These are phyloP conservation scores for Diachrysia chrysitis DNA, from an alignment of 2,888 invertebrate species.

Conservation along the genomic window DNA sequence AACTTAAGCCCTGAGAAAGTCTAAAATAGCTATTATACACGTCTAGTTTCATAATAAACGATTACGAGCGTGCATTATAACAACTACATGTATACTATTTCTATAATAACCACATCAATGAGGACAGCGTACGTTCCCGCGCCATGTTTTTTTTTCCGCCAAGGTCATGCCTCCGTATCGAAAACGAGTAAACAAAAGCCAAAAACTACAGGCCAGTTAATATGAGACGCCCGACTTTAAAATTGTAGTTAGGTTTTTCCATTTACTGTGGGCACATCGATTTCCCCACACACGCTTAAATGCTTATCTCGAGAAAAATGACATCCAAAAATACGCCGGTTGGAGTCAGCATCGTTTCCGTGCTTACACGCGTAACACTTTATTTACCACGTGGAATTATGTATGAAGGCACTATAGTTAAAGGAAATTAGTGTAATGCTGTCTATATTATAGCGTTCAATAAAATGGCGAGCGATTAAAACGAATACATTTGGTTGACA, in stretches of 20 bases:
- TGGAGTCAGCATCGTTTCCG: constrained; percentile 59
- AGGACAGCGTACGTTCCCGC: constrained; percentile 83
- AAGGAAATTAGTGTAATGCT: constrained; percentile 61
- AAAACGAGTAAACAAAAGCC: constrained; percentile 87
- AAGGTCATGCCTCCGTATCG: constrained; percentile 86
- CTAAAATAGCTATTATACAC: constrained; percentile 77
- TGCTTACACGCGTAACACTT: constrained; percentile 47
- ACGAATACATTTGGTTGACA: constrained; percentile 85
- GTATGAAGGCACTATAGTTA: constrained; percentile 44
- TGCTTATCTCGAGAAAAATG: constrained; percentile 71
- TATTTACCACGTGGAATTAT: constrained; percentile 73
- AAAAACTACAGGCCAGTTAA: constrained; percentile 54
- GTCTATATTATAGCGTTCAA: constrained; percentile 76
- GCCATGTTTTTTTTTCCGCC: constrained; percentile 88
- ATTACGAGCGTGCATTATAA: constrained; percentile 49
- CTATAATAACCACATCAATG: constrained; percentile 70
- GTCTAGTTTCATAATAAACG: constrained; percentile 75
- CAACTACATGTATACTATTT: constrained; percentile 59
- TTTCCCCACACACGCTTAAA: constrained; percentile 78
- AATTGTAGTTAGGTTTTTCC: constrained; percentile 46
- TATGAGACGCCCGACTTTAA: constrained; percentile 42
- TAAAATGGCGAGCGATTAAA: constrained; percentile 88
- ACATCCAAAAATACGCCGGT: constrained; percentile 86
- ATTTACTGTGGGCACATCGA: constrained; percentile 78
- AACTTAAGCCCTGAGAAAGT: constrained; percentile 80